Base-by-base conservation (phyloP, 1,140 invertebrate genomes). In the Phymastichus coffea region DNA sequence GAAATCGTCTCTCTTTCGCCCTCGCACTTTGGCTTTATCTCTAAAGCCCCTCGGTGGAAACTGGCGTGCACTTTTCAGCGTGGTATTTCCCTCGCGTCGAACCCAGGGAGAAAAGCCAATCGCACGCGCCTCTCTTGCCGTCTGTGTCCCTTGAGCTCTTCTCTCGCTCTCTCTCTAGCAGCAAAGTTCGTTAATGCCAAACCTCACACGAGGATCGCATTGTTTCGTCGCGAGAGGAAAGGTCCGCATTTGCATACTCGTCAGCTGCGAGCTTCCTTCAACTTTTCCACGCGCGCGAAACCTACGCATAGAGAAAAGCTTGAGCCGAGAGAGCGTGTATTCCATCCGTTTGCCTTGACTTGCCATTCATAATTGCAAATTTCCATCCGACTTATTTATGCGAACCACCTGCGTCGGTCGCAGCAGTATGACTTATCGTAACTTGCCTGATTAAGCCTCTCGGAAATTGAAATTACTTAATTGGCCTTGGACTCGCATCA, bases 281-380 rank as follows among this genome's bases (percentile, higher is more conserved):
- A 62, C 63, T 65, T 65, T 66, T 33, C 6, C 28, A 33, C 6
- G 25, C 49, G 51, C 33, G 53, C 52, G 60, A 38, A 49, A 52
- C 28, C 48, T 48, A 20, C 19, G 41, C 53, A 28, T 56, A 51
- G 54, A 2, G 61, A 62, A 62, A 63, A 67, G 73, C 68, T 72
- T 17, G 67, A 68, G 68, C 72, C 68, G 78, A 77, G 78, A 78
- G 28, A 33, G 6, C 6, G 28, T 6, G 28, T 7, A 7, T 33
- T 12, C 28, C 12, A 33, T 33, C 6, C 6, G 28, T 33, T 33
- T 33, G 28, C 12, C 6, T 12, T 33, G n/a, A 33, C 28, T 76
- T 79, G 78, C 78, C 72, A 80, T 79, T 80, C 78, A 79, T 79
- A 79, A 80, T 80, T 80, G 76, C 78, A 79, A 79, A 79, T 80